A percentile compares a stretch with the other conserved stretches of the same genome.
Evolutionary conservation across 2,797 vertebrate genomes (phyloP).

Genomic region (Helicolenus hilgendorfi): DNA sequence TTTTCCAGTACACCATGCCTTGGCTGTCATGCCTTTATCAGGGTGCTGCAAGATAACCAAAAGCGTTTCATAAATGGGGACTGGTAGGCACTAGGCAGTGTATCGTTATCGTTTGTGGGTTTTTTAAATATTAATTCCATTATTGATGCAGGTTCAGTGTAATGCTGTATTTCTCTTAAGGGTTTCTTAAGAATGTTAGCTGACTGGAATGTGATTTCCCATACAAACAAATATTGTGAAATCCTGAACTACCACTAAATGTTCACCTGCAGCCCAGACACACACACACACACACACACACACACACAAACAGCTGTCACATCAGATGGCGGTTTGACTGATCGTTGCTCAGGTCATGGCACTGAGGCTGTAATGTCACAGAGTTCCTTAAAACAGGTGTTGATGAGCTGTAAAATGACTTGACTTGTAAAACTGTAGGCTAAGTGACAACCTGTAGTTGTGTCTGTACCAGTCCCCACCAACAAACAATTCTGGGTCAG

Average conservation of each 20-base stretch:
- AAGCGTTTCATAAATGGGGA: not conserved
- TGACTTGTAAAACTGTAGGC: not conserved
- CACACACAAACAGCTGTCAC: not conserved
- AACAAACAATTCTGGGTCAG: not conserved
- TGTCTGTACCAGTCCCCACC: not conserved
- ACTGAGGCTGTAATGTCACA: not conserved
- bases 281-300: too few species aligned
- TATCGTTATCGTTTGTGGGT: not conserved
- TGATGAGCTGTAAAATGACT: constrained; percentile 22
- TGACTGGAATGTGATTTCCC: not conserved
- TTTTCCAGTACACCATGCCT: not conserved
- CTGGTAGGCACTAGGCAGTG: not conserved
- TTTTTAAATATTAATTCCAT: not conserved
- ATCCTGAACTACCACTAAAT: not conserved
- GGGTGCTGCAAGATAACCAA: not conserved
- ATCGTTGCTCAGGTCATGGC: not conserved
- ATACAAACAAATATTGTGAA: not conserved
- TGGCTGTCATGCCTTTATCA: not conserved
- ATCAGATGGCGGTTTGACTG: not conserved
- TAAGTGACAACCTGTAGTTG: not conserved
- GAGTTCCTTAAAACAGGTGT: constrained; percentile 6
- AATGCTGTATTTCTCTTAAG: not conserved
- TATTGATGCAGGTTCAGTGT: not conserved
- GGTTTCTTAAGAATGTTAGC: not conserved
- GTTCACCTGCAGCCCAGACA: not conserved